These are phyloP conservation scores for Zophobas atratus DNA, from an alignment of 1,140 invertebrate genomes.

Conservation along the genomic window DNA sequence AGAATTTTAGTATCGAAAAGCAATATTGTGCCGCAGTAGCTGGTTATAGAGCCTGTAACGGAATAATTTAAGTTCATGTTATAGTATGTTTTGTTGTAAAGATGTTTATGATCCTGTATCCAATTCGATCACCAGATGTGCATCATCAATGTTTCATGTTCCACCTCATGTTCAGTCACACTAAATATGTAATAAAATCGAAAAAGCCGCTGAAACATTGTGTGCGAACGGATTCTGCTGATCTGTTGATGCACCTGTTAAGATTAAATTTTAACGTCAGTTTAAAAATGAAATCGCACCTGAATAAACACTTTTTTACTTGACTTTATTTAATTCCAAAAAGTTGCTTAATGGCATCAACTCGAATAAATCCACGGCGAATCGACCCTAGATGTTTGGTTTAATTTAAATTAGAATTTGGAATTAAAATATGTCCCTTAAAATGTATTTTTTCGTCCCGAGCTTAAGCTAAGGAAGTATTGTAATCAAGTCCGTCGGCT, in stretches of 20 bases:
- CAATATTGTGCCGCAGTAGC: too few relatives aligned
- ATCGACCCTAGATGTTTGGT: too few relatives aligned
- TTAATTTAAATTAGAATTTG: too few relatives aligned
- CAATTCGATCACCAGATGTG: conserved; percentile 2
- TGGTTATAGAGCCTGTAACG: too few relatives aligned
- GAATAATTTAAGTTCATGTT: too few relatives aligned
- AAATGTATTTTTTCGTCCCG: too few relatives aligned
- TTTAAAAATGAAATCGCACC: conserved; percentile 24
- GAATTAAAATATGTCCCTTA: too few relatives aligned
- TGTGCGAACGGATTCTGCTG: conserved; percentile 1
- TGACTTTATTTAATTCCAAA: background rate
- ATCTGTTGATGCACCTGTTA: conserved; percentile 13
- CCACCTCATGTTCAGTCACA: background rate
- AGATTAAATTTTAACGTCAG: conserved; percentile 22
- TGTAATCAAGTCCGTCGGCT: too few relatives aligned
- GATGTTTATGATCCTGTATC: background rate
- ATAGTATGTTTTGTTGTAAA: background rate
- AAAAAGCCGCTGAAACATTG: conserved; percentile 3
- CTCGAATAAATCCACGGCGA: background rate
- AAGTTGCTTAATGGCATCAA: background rate
- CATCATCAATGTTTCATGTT: conserved; percentile 22
- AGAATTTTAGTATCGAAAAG: too few relatives aligned
- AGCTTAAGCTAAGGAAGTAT: too few relatives aligned
- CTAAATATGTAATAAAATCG: conserved; percentile 26
- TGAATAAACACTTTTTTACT: conserved; percentile 14